Base-by-base conservation (phyloP, 2,113 vertebrate species). In the Lanius collurio region DNA sequence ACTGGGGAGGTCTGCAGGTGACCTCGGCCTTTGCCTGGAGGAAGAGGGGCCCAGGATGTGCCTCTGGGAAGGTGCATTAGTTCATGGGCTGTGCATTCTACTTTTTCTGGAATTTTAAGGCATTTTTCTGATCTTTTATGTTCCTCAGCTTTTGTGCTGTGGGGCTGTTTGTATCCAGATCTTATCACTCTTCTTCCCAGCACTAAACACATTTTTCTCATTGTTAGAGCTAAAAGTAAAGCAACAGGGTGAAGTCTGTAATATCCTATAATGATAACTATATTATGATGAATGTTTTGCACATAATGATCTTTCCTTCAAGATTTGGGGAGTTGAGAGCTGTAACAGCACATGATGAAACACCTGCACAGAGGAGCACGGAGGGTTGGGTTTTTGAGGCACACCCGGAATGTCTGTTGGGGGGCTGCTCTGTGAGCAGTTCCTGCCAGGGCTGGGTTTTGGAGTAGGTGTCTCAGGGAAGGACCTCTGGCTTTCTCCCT, bases 321-420 rank as follows among this genome's bases (percentile, higher is more conserved):
- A 3, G 35, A 3, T 18, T 30, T 65, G 56, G 62, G 67, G 77
- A 89, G 80, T 2, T 7, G 65, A 30, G 80, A 74, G 75, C 50
- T 17, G 0, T 12, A 64, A 13, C 35, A 82, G 59, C 83, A 10
- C 64, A 5, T 0, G 15, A 7, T 11, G 42, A 15, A 33, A 30
- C 14, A 27, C 21, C 70, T 23, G 39, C 76, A 6, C 15, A 16
- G 81, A 24, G 7, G 16, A 41, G 50, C 33, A 6, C 0, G 44
- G 49, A 2, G 13, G 35, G n/a, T 0, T 46, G 71, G 35, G 30
- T 37, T 59, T 64, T 15, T 26, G 5, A 18, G 55, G 67, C 67
- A 46, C 49, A 19, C 47, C 59, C 22, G 0, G 22, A 15, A 57
- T 2, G 15, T 18, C 18, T 13, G 24, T 2, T 2, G 10, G 39